Evolutionary conservation across 53 echinoderm and acorn worm species (phyloP), one percentile per base, ranked within the genome.

Genomic region (Glandiceps talaboti): DNA sequence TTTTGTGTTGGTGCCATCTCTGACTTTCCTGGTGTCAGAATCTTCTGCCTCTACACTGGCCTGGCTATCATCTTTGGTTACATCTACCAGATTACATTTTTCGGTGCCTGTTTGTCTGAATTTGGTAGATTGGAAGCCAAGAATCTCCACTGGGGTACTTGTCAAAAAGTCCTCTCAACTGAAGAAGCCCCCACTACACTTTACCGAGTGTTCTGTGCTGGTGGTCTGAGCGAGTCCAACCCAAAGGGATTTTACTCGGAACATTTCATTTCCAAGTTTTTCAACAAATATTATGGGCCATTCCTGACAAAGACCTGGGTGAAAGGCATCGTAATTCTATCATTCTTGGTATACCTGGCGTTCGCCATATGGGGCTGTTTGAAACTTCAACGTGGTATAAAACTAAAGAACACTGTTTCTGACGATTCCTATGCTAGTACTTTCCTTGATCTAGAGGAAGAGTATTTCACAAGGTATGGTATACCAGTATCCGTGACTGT

Each of bases 11-110:
- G 99, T 20, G 91, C 99, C 73, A 92, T 86, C 76, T 88, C 91
- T 75, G 85, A 84, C 78, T 73, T 99, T 29, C 99, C 99, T 0
- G 94, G 99, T 0, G 88, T 99, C 73, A 79, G 99, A 28, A 89
- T 91, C 26, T 99, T 99, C 83, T 99, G 99, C 78, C 84, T 87
- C 79, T 99, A 91, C 75, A 89, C 93, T 0, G 99, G 99, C 14
- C 82, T 99, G 31, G 93, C 99, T 14, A 94, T 99, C 89, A 84
- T 99, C 32, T 99, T 99, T 74, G 94, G 93, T 29, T 99, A 99
- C 82, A 87, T 99, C 88, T 99, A 94, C 85, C 99, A 99, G 85
- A 91, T 99, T 26, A 90, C 99, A 10, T 99, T 99, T 83, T 99
- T 91, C 73, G 99, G 94, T 1, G 99, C 91, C n/a, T 91, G 94